These are phyloP conservation scores for Eumacrocentrus americanus DNA, from an alignment of 2,888 invertebrate species.

Conservation along the genomic window DNA sequence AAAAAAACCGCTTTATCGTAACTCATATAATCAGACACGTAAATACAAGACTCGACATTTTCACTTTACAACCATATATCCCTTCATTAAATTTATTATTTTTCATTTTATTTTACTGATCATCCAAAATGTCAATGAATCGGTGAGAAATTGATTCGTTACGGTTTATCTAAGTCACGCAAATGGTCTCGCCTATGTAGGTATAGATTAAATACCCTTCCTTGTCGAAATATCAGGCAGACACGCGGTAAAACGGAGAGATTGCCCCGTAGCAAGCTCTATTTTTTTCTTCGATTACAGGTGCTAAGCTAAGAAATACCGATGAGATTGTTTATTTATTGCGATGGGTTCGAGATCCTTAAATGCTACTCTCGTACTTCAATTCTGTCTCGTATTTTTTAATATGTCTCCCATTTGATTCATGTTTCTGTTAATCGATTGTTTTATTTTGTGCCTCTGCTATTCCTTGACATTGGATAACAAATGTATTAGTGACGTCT, in stretches of 20 bases:
- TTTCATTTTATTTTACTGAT: conserved; percentile 14
- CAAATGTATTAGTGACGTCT: conserved; percentile 8
- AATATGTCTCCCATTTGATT: background rate
- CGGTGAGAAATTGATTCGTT: background rate
- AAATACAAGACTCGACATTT: background rate
- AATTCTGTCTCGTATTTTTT: conserved; percentile 4
- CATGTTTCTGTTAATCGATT: background rate
- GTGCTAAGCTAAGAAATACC: conserved; percentile 41
- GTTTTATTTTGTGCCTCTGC: background rate
- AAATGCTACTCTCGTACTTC: conserved; percentile 29
- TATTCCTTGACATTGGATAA: background rate
- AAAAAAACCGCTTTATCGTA: background rate
- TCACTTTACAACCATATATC: background rate
- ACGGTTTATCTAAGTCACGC: conserved; percentile 6
- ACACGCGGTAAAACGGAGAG: conserved; percentile 29
- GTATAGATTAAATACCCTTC: conserved; percentile 36
- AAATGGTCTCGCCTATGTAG: conserved; percentile 24
- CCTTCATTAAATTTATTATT: conserved; percentile 20
- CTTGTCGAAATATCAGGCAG: conserved; percentile 22
- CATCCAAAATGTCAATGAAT: too few species aligned
- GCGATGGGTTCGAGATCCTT: conserved; percentile 41
- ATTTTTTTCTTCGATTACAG: conserved; percentile 39
- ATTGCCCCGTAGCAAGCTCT: conserved; percentile 39
- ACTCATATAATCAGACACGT: conserved; percentile 3
- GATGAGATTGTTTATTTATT: conserved; percentile 40